Evolutionary conservation across 2,888 invertebrate genomes (phyloP).

Genomic region (Xanthia togata): DNA sequence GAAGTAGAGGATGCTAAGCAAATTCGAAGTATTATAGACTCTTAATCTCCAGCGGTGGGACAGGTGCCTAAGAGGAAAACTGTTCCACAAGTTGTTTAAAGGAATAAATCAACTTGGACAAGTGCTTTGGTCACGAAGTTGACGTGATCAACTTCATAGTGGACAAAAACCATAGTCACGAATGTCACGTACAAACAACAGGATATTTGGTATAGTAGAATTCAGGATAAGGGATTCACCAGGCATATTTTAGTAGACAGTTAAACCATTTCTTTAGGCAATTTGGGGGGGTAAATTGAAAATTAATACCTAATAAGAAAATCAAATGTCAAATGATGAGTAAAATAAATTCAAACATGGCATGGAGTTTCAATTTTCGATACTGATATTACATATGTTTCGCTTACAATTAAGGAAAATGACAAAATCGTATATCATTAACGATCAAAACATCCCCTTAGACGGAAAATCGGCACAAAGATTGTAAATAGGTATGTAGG

Average conservation of each 20-base stretch:
- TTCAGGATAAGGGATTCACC: background rate
- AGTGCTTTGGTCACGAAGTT: slow-evolving; percentile 30
- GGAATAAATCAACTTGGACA: slow-evolving; percentile 43
- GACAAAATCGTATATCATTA: slow-evolving; percentile 10
- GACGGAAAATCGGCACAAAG: slow-evolving; percentile 12
- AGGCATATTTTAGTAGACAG: background rate
- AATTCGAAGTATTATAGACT: no score
- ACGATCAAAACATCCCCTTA: background rate
- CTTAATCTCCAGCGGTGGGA: background rate
- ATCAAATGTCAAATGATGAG: background rate
- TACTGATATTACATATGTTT: background rate
- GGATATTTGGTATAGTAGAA: slow-evolving; percentile 5
- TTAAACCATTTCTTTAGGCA: background rate
- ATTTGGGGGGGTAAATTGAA: background rate
- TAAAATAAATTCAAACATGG: background rate
- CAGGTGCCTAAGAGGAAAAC: slow-evolving; percentile 13
- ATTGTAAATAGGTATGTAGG: background rate
- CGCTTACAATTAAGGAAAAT: background rate
- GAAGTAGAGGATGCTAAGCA: no score
- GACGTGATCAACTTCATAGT: slow-evolving; percentile 17
- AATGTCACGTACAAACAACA: slow-evolving; percentile 5
- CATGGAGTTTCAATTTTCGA: background rate
- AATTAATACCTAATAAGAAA: background rate
- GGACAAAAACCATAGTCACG: slow-evolving; percentile 35
- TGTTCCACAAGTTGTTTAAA: slow-evolving; percentile 31